phyloP scores from a whole-genome alignment of 2,797 vertebrate species.

The Coregonus sp. region DNA sequence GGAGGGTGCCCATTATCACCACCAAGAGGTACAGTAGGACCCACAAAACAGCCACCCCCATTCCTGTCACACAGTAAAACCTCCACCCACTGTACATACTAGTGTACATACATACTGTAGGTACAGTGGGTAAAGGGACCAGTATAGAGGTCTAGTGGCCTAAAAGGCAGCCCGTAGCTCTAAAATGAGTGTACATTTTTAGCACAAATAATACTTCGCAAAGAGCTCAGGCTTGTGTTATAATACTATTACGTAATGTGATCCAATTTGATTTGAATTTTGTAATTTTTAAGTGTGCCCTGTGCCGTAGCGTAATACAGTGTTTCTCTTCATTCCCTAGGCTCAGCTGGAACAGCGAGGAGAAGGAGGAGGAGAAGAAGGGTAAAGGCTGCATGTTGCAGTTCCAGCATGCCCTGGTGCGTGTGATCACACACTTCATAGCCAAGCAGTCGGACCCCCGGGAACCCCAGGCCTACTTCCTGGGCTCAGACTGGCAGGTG shows the following conservation, averaged over 20 bases:
- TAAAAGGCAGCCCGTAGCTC: slow-evolving; percentile 6
- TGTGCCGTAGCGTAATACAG: not conserved
- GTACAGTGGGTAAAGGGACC: not conserved
- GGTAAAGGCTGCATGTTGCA: slow-evolving; percentile 88
- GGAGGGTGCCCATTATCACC: slow-evolving; percentile 87
- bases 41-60: not conserved
- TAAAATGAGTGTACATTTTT: not conserved
- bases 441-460: slow-evolving; percentile 79
- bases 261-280: slow-evolving; percentile 46
- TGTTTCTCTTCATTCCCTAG: slow-evolving; percentile 62
- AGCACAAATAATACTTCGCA: slow-evolving; percentile 45
- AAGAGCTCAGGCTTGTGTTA: slow-evolving; percentile 42
- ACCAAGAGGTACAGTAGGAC: slow-evolving; percentile 70
- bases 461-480: slow-evolving; percentile 76
- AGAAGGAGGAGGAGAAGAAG: slow-evolving; percentile 84
- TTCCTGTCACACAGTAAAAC: not conserved
- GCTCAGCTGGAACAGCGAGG: slow-evolving; percentile 84
- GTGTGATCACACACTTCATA: slow-evolving; percentile 88
- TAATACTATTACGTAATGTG: slow-evolving; percentile 54
- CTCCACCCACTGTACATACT: not conserved
- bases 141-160: not conserved
- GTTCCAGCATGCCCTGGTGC: slow-evolving; percentile 87
- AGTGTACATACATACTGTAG: no score
- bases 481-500: slow-evolving; percentile 93
- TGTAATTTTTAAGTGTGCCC: slow-evolving; percentile 31